Evolutionary conservation across 2,797 vertebrate genomes (phyloP).

Genomic region (Sebastiscus tertius): DNA sequence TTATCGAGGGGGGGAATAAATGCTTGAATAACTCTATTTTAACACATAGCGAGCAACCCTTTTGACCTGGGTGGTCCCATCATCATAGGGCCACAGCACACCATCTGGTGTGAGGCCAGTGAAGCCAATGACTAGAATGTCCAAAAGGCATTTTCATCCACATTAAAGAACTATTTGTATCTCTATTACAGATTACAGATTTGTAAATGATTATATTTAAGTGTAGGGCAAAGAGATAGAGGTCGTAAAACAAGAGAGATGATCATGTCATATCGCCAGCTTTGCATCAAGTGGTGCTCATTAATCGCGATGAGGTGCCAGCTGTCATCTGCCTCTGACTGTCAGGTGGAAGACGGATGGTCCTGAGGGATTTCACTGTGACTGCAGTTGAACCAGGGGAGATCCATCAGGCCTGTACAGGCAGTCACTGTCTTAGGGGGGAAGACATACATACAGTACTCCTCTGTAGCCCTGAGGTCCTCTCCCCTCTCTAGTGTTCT

Average conservation of each 20-base stretch:
- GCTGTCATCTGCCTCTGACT: conserved; percentile 55
- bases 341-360: conserved; percentile 63
- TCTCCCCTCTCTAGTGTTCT: background rate
- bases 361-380: conserved; percentile 38
- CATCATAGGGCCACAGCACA: background rate
- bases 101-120: conserved; percentile 25
- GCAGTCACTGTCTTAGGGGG: conserved; percentile 19
- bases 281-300: conserved; percentile 59
- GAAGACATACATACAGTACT: background rate
- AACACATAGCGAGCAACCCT: conserved; percentile 1
- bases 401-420: conserved; percentile 58
- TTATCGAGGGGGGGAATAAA: conserved; percentile 29
- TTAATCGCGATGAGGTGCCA: conserved; percentile 58
- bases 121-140: background rate
- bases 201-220: conserved; percentile 17
- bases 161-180: background rate
- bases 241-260: conserved; percentile 64
- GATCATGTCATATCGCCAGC: conserved; percentile 49
- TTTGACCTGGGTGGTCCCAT: conserved; percentile 41
- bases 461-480: background rate
- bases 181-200: background rate
- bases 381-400: conserved; percentile 46
- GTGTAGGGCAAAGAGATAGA: conserved; percentile 20
- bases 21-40: conserved; percentile 35
- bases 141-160: background rate